A percentile compares a stretch with the other conserved stretches of the same genome.
These are phyloP conservation scores for Blastomussa wellsi DNA, from an alignment of 92 coral and sea anemone genomes.

Conservation along the genomic window DNA sequence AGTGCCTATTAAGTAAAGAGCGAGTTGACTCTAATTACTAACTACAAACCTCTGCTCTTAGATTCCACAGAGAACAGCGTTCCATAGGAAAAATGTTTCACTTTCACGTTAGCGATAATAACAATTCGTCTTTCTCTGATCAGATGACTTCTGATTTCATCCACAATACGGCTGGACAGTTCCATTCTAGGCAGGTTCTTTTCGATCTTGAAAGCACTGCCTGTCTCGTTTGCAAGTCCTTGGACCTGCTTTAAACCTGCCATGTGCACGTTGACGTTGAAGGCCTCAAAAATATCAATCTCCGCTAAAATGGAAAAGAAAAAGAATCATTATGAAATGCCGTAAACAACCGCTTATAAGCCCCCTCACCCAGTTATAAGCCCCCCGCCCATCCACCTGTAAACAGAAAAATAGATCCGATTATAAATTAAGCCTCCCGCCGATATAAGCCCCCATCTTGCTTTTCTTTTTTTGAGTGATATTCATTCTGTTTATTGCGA, in stretches of 20 bases:
- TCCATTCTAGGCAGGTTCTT: slow-evolving; percentile 46
- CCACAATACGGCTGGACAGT: slow-evolving; percentile 44
- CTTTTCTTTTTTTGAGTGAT: too few relatives aligned
- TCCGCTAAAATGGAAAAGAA: slow-evolving; percentile 26
- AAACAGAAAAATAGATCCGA: too few relatives aligned
- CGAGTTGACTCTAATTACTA: too few relatives aligned
- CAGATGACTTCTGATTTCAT: slow-evolving; percentile 42
- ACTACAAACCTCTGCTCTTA: slow-evolving; percentile 45
- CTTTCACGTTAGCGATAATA: slow-evolving; percentile 65
- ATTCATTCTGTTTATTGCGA: too few relatives aligned
- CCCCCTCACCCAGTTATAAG: too few relatives aligned
- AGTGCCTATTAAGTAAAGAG: too few relatives aligned
- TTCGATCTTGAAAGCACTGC: slow-evolving; percentile 58
- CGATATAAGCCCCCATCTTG: too few relatives aligned
- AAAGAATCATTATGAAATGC: not conserved
- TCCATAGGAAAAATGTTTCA: slow-evolving; percentile 53
- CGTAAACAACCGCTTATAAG: too few relatives aligned
- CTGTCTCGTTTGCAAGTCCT: slow-evolving; percentile 60
- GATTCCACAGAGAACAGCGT: slow-evolving; percentile 71
- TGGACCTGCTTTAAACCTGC: slow-evolving; percentile 42
- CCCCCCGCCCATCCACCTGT: too few relatives aligned
- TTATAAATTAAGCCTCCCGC: too few relatives aligned
- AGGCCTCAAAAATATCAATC: slow-evolving; percentile 69
- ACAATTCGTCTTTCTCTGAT: slow-evolving; percentile 50
- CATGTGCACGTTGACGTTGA: slow-evolving; percentile 39